These are phyloP conservation scores for Apteryx owenii DNA, from an alignment of 2,113 vertebrate species.

Conservation along the genomic window DNA sequence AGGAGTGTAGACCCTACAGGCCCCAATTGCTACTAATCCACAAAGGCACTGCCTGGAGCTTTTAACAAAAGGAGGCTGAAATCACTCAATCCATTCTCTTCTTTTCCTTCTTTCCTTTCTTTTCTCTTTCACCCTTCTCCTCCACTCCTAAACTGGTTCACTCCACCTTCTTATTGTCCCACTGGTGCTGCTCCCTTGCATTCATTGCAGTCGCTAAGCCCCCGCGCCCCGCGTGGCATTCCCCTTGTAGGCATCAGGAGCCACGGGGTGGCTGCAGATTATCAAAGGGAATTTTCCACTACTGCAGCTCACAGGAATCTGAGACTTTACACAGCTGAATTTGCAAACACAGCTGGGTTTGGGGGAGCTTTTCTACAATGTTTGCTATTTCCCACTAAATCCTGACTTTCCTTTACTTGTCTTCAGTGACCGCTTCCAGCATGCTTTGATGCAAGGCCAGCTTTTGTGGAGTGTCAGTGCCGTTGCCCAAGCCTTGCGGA, in stretches of 20 bases:
- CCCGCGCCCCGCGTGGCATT: fast-evolving
- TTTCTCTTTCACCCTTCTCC: not conserved
- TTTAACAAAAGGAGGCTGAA: not conserved
- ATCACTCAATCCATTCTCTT: not conserved
- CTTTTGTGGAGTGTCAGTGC: not conserved
- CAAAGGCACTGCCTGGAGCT: not conserved
- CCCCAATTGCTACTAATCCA: fast-evolving
- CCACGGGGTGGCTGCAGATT: not conserved
- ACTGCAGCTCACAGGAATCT: slow-evolving; percentile 26
- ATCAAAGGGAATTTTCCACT: not conserved
- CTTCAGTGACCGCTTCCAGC: not conserved
- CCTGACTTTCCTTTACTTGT: slow-evolving; percentile 33
- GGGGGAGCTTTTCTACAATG: slow-evolving; percentile 15
- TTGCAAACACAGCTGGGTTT: slow-evolving; percentile 56
- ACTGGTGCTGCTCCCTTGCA: not conserved
- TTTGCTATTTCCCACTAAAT: slow-evolving; percentile 45
- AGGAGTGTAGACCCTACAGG: not conserved
- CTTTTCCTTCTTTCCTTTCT: not conserved
- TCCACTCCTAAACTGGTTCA: not conserved
- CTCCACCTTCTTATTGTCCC: not conserved
- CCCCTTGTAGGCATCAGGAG: not conserved
- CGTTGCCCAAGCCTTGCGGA: not conserved
- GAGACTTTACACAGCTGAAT: slow-evolving; percentile 50
- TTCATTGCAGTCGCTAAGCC: not conserved
- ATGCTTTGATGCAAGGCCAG: not conserved